Base-by-base conservation (phyloP, 2,113 vertebrate genomes). In the Barbus barbus region DNA sequence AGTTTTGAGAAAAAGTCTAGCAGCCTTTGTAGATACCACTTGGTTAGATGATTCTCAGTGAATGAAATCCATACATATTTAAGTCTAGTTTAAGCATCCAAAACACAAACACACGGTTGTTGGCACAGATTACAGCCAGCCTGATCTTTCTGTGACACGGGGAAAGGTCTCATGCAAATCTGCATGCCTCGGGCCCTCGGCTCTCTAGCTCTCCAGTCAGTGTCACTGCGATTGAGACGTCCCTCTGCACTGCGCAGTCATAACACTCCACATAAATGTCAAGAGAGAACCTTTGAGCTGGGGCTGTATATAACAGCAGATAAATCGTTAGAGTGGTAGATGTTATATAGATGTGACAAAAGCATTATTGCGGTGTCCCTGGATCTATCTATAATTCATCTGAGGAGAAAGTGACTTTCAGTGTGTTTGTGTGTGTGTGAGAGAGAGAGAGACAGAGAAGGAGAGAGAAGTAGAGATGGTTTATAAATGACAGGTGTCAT, bases 271-370 rank as follows among this genome's bases (percentile, higher is more conserved):
- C 69, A 78, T 61, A 85, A 85, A 87, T 85, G 86, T 80, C 83
- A 87, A 85, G 78, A 75, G 46, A 75, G 38, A 82, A 75, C 86
- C 83, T 87, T 83, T 87, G 86, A 83, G 75, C 75, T 20, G 72
- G 44, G 80, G 78, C 46, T 83, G 44, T 80, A 79, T 79, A 85
- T 85, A 79, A 87, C 51, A 72, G 82, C 71, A 78, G 75, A 87
- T 87, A 87, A 87, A 87, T 87, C 75, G 81, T 87, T 83, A 80
- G 58, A 82, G 36, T 85, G 75, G 44, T 80, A 81, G 82, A 83
- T 48, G 58, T 36, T 82, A 73, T 87, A 80, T 46, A 85, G 84
- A 73, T 81, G 78, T 81, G 84, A 85, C 84, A 85, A 85, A 79
- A 78, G 80, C 81, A 85, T 79, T 56, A 80, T 58, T 71, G 80